phyloP scores from a whole-genome alignment of 2,888 invertebrate genomes.

The Cyaniris semiargus region DNA sequence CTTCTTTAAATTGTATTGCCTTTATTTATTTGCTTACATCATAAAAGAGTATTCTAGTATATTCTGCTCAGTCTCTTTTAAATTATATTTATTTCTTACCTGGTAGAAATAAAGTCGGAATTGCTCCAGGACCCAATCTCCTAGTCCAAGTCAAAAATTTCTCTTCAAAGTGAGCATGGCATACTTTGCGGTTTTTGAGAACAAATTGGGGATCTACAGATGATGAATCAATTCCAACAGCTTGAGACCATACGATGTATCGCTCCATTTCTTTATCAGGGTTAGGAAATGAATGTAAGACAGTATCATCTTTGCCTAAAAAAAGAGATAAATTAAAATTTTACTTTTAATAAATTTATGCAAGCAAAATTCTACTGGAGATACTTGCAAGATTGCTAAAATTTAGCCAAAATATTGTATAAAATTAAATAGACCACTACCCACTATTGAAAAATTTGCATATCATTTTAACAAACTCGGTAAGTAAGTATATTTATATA shows the following conservation, averaged over 20 bases:
- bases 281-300: conserved; percentile 17
- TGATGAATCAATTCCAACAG: conserved; percentile 23
- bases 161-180: conserved; percentile 35
- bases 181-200: conserved; percentile 23
- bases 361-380: no score
- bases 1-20: no score
- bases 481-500: no score
- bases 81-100: neutral
- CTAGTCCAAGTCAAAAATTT: conserved; percentile 33
- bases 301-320: conserved; percentile 12
- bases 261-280: neutral
- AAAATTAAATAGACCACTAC: no score
- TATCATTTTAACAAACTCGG: no score
- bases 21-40: no score
- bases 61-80: no score
- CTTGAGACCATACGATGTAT: conserved; percentile 8
- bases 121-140: neutral
- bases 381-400: no score
- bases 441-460: no score
- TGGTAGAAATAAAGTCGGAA: conserved; percentile 13
- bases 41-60: no score
- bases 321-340: neutral
- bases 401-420: no score
- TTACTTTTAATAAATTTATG: no score
- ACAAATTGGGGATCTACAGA: conserved; percentile 30